Base-by-base conservation (phyloP, 2,888 invertebrate genomes). In the Eupithecia pulchellata region DNA sequence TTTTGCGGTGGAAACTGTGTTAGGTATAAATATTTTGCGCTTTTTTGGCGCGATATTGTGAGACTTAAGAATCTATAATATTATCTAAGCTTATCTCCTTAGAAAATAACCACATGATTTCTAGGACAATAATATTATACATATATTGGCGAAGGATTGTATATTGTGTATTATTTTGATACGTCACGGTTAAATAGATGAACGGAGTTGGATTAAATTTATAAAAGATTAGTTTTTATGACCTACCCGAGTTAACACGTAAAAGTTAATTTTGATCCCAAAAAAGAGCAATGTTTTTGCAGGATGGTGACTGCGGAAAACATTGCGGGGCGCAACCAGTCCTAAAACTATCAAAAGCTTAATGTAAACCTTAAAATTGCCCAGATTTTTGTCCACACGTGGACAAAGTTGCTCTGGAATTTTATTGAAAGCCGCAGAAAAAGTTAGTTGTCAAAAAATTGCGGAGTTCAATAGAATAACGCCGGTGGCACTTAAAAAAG, bases 401-500 rank as follows among this genome's bases (percentile, higher is more conserved):
- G n/a, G 39, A 42, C n/a, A 20, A 20, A 20, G 8, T n/a, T 42
- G 42, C 42, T 8, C n/a, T 42, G n/a, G 6, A 39, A 39, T n/a
- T 1, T 5, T 20, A 11, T 11, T 9, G 25, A 27, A 55, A 55
- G 4, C 1, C 25, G 17, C 57, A 20, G 4, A n/a, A 52, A 25
- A 20, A 25, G 52, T 25, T 5, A 27, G 55, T 8, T 29, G 8
- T 29, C 17, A 17, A 29, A 17, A 14, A 57, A 57, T 57, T 29
- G 6, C 29, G 8, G 55, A 57, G 57, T 17, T 57, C 57, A 8
- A 60, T 60, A 60, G n/a, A 60, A 66, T 66, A 66, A 66, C 57
- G 36, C 8, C 4, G n/a, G 11, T 20, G 20, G 32, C 39, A 58
- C 34, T 55, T 55, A 66, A 67, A 71, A 77, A 74, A 66, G 71